phyloP scores from a whole-genome alignment of 2,888 invertebrate species.

The Plagodis pulveraria region DNA sequence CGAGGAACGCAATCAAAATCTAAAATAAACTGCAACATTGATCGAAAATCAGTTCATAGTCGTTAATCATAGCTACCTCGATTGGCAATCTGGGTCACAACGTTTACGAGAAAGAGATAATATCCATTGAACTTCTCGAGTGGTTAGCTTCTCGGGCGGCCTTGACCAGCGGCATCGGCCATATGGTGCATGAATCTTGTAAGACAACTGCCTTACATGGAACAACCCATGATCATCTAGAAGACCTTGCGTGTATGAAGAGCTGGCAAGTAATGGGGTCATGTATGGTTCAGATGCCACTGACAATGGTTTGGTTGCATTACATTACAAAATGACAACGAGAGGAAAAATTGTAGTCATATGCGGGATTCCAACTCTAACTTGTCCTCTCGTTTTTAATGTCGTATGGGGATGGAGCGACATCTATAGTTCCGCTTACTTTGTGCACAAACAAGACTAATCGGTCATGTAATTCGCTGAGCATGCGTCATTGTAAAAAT shows the following conservation, averaged over 20 bases:
- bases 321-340: too few relatives aligned
- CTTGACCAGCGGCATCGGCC: conserved; percentile 67
- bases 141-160: conserved; percentile 51
- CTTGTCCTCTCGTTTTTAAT: too few relatives aligned
- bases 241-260: conserved; percentile 42
- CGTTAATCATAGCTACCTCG: conserved; percentile 39
- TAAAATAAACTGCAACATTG: conserved; percentile 17
- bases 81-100: conserved; percentile 51
- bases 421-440: too few relatives aligned
- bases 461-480: too few relatives aligned
- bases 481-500: too few relatives aligned
- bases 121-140: conserved; percentile 57
- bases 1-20: conserved; percentile 8
- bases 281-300: conserved; percentile 21
- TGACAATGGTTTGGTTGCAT: too few relatives aligned
- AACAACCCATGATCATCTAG: conserved; percentile 53
- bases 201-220: conserved; percentile 61
- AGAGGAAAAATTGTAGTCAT: too few relatives aligned
- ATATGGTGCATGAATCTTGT: conserved; percentile 61
- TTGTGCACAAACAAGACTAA: too few relatives aligned
- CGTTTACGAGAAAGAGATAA: conserved; percentile 52
- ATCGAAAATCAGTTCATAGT: conserved; percentile 23
- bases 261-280: conserved; percentile 27
- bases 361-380: too few relatives aligned
- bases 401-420: too few relatives aligned